phyloP scores from a whole-genome alignment of 2,113 vertebrate species.

The Felis catus region DNA sequence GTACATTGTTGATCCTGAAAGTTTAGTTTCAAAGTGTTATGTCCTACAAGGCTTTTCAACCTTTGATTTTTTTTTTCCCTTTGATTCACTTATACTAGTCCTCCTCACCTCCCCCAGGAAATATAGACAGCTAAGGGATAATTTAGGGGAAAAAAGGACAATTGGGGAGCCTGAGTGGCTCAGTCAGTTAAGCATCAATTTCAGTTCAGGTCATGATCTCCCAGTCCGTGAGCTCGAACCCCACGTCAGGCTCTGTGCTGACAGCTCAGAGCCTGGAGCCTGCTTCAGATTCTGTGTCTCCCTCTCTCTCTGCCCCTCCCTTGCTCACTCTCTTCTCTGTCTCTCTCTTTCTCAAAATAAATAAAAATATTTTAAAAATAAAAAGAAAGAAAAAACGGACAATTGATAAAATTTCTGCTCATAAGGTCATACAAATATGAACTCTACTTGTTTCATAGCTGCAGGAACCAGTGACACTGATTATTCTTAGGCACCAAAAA shows the following conservation, averaged over 20 bases:
- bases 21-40: constrained; percentile 16
- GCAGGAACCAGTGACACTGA: not conserved
- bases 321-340: too few species aligned
- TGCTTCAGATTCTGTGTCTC: too few species aligned
- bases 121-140: not conserved
- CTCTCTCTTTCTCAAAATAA: too few species aligned
- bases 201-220: too few species aligned
- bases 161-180: too few species aligned
- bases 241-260: too few species aligned
- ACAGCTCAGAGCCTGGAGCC: too few species aligned
- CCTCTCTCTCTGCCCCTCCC: too few species aligned
- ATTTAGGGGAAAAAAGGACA: not conserved
- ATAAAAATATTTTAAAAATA: too few species aligned
- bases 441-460: not conserved
- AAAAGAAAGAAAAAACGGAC: not conserved
- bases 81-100: not conserved
- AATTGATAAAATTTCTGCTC: not conserved
- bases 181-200: too few species aligned
- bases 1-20: not conserved
- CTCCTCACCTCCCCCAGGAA: accelerated
- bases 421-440: not conserved
- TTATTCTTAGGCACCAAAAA: not conserved
- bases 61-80: not conserved
- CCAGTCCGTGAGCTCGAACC: too few species aligned
- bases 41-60: not conserved